phyloP scores from a whole-genome alignment of 2,888 invertebrate species.

The Calameuta idolon region DNA sequence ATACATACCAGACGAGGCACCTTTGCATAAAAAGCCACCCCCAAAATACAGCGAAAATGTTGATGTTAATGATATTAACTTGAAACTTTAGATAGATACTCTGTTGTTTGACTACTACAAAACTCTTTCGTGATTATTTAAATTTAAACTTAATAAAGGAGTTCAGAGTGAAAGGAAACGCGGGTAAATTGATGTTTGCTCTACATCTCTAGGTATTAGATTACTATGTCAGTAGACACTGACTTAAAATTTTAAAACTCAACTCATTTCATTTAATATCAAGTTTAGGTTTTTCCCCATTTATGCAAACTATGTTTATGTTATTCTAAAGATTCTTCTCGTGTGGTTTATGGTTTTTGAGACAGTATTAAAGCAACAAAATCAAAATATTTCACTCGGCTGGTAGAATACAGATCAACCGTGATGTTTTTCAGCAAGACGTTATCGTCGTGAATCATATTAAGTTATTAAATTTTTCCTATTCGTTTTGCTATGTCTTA shows the following conservation, averaged over 20 bases:
- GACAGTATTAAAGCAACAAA: background rate
- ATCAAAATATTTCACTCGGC: background rate
- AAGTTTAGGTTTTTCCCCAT: background rate
- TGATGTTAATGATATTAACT: conserved; percentile 26
- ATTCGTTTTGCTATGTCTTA: too few relatives aligned
- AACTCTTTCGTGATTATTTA: conserved; percentile 24
- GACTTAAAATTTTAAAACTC: background rate
- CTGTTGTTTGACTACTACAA: conserved; percentile 16
- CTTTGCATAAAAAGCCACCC: conserved; percentile 49
- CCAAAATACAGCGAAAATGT: conserved; percentile 49
- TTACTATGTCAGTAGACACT: background rate
- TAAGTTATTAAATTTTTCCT: too few relatives aligned
- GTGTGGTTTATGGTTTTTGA: background rate
- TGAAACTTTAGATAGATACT: conserved; percentile 31
- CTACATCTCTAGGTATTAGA: background rate
- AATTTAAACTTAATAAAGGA: background rate
- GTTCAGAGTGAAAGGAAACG: background rate
- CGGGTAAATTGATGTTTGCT: background rate
- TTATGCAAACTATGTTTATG: background rate
- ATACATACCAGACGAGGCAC: conserved; percentile 51
- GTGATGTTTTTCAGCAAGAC: background rate
- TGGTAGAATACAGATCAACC: background rate
- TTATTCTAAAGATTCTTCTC: background rate
- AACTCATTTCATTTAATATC: background rate
- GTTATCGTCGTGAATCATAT: background rate